Conservation (phyloP, 2,888 invertebrate species). For the Phlogophora meticulosa region DNA sequence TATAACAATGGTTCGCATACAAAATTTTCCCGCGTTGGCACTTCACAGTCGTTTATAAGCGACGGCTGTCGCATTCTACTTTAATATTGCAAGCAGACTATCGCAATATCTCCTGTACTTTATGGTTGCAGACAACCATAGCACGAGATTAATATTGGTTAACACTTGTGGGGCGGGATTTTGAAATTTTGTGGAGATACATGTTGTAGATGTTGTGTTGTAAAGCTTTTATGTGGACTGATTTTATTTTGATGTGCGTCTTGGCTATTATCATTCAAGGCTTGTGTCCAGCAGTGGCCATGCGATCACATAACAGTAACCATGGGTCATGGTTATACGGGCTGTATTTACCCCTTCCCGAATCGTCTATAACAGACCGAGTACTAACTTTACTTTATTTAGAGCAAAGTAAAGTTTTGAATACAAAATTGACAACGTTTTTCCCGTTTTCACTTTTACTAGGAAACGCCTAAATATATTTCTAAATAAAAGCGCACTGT, state of each 20-base stretch:
- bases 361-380: no score
- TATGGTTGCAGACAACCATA: conserved; percentile 34
- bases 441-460: no score
- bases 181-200: conserved; percentile 12
- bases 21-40: conserved; percentile 37
- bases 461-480: no score
- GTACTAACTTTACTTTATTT: no score
- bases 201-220: conserved; percentile 3
- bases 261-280: no score
- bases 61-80: conserved; percentile 51
- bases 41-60: conserved; percentile 39
- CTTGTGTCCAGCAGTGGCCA: no score
- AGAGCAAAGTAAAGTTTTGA: no score
- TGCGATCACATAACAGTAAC: no score
- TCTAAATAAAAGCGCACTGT: no score
- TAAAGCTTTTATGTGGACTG: not conserved
- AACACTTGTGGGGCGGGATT: conserved; percentile 20
- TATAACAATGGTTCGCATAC: conserved; percentile 44
- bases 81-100: conserved; percentile 60
- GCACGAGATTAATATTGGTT: conserved; percentile 32
- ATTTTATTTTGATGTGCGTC: not conserved
- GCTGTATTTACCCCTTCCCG: no score
- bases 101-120: conserved; percentile 53
- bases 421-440: no score
- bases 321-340: no score